phyloP scores from a whole-genome alignment of 1,140 invertebrate species.

The Ooceraea biroi region DNA sequence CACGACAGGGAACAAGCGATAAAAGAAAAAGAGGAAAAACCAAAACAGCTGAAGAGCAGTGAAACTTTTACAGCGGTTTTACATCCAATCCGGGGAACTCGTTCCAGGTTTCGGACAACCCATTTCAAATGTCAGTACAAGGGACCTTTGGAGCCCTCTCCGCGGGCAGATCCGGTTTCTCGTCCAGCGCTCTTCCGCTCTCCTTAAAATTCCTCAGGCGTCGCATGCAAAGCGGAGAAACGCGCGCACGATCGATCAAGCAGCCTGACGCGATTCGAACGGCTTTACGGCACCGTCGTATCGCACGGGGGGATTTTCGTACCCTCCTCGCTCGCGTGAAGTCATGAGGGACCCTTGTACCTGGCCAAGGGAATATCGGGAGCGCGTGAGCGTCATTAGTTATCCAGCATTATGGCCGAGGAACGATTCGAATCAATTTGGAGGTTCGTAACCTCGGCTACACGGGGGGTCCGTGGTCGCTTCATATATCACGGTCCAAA shows the following conservation, averaged over 20 bases:
- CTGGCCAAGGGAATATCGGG: constrained; percentile 63
- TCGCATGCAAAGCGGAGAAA: constrained; percentile 11
- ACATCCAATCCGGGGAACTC: not conserved
- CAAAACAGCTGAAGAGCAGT: not conserved
- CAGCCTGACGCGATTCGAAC: constrained; percentile 47
- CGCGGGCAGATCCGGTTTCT: not conserved
- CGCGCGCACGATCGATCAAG: constrained; percentile 37
- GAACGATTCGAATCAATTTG: constrained; percentile 79
- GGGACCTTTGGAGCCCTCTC: not conserved
- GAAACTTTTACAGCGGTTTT: not conserved
- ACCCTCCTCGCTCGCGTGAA: constrained; percentile 39
- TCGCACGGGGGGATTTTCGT: constrained; percentile 38
- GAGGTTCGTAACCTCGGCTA: constrained; percentile 66
- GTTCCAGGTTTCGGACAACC: not conserved
- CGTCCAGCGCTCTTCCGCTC: not conserved
- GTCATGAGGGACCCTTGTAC: constrained; percentile 43
- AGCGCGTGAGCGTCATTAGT: constrained; percentile 71
- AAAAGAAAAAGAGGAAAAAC: not conserved
- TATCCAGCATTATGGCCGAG: constrained; percentile 73
- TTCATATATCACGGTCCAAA: constrained; percentile 77
- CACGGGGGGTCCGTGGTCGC: constrained; percentile 60
- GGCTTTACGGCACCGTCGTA: constrained; percentile 35
- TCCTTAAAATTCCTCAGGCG: constrained; percentile 3
- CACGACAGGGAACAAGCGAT: not conserved
- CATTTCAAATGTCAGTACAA: not conserved